Percentiles rank a stretch among this genome's conserved stretches.
phyloP scores from a whole-genome alignment of 2,113 vertebrate genomes.

The Muntiacus reevesi region DNA sequence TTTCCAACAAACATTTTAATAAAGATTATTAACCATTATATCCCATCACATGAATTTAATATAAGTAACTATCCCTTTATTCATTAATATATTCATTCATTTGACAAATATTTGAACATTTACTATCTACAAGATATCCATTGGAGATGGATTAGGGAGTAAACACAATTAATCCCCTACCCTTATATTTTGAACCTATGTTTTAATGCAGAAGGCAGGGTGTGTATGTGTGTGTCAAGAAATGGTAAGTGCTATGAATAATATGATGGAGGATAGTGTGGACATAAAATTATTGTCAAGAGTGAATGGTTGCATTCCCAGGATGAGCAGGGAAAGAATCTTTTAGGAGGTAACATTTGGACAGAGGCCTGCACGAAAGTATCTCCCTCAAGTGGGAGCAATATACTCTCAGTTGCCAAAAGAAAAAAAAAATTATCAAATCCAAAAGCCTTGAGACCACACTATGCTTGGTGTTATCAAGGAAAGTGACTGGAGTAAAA shows the following conservation, averaged over 20 bases:
- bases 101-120: not conserved
- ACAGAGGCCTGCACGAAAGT: not conserved
- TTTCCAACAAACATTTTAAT: not conserved
- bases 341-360: not conserved
- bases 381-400: not conserved
- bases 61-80: not conserved
- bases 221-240: not conserved
- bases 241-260: not conserved
- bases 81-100: not conserved
- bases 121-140: not conserved
- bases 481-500: not conserved
- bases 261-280: not conserved
- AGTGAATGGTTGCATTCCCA: not conserved
- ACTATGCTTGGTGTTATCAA: not conserved
- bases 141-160: not conserved
- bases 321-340: not conserved
- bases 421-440: not conserved
- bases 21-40: not conserved
- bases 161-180: not conserved
- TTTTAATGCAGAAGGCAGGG: not conserved
- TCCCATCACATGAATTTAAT: not conserved
- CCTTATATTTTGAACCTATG: not conserved
- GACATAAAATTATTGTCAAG: not conserved
- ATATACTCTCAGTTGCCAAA: not conserved
- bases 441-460: not conserved